Evolutionary conservation across 1,140 invertebrate genomes (phyloP), one percentile per base, ranked within the genome.

Genomic region (Magallana ariakensis): DNA sequence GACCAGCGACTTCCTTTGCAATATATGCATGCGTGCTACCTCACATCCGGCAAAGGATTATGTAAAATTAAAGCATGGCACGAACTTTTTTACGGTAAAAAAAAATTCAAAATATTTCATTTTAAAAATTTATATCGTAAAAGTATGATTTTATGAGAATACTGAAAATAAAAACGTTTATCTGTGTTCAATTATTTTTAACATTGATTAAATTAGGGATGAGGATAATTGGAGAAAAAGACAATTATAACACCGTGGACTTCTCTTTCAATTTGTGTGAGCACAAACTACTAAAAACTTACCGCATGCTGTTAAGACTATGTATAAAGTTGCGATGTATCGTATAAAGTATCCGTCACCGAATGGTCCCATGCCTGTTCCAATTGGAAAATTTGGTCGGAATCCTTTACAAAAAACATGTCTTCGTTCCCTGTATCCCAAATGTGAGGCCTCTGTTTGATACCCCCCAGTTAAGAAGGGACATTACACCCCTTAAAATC

Each of bases 341-440:
- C 22, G 66, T 75, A 75, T 75, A 26, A 75, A 75, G 22, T 75
- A 75, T 33, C 22, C 66, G 66, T 75, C 13, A 75, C 22, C 66
- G 66, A 75, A 75, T 75, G 66, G 66, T 75, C 66, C 66, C 66
- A 75, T 75, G 66, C 66, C 66, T 75, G 66, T 75, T 75, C 66
- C 66, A 75, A 33, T 33, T 75, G 66, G 66, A 75, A 75, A 75
- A 33, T 75, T 75, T 75, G 66, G 66, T 75, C 66, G 66, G 66
- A 26, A 26, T 75, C 66, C 66, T 75, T 75, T 75, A 75, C 66
- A 75, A 26, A 26, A 75, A 75, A 75, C 66, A 75, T 75, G 66
- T 75, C 66, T 75, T 19, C 33, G 66, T 26, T 75, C 66, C 66
- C 66, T 75, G 66, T 75, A 75, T 75, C 66, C 66, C 66, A 75